These are phyloP conservation scores for Callopanchax toddi DNA, from an alignment of 2,113 vertebrate genomes.

Conservation along the genomic window DNA sequence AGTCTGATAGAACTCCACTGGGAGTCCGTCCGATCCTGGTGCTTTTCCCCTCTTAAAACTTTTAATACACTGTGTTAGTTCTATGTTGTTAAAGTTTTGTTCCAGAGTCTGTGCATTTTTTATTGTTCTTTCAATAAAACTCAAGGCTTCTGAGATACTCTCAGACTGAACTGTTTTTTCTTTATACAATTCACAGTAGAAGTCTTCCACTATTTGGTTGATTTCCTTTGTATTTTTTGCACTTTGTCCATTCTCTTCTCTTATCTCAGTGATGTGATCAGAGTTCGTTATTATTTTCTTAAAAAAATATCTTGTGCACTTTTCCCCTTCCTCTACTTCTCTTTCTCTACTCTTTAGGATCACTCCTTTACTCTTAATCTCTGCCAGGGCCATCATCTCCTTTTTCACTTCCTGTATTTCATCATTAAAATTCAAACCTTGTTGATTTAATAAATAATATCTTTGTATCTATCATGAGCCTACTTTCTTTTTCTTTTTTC, in stretches of 20 bases:
- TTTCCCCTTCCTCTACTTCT: neutral
- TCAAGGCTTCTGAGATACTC: neutral
- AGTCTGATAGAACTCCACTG: neutral
- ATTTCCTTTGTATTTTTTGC: too few species aligned
- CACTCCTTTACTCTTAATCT: neutral
- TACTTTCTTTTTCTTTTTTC: too few species aligned
- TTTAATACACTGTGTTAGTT: neutral
- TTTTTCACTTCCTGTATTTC: neutral
- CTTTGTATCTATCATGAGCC: too few species aligned
- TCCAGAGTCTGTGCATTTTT: neutral
- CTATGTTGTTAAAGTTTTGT: neutral
- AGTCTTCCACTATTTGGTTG: too few species aligned
- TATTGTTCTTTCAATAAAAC: neutral
- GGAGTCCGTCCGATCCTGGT: too few species aligned
- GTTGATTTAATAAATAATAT: too few species aligned
- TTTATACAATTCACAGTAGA: too few species aligned
- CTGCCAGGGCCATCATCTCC: neutral
- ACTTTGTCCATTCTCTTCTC: too few species aligned
- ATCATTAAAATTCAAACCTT: too few species aligned
- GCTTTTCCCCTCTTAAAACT: neutral
- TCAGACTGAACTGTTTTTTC: fast-evolving
- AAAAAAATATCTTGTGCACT: neutral
- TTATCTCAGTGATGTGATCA: too few species aligned
- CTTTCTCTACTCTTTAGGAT: neutral
- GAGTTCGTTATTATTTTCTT: neutral